phyloP scores from a whole-genome alignment of 2,797 vertebrate genomes.

The Morus bassanus region DNA sequence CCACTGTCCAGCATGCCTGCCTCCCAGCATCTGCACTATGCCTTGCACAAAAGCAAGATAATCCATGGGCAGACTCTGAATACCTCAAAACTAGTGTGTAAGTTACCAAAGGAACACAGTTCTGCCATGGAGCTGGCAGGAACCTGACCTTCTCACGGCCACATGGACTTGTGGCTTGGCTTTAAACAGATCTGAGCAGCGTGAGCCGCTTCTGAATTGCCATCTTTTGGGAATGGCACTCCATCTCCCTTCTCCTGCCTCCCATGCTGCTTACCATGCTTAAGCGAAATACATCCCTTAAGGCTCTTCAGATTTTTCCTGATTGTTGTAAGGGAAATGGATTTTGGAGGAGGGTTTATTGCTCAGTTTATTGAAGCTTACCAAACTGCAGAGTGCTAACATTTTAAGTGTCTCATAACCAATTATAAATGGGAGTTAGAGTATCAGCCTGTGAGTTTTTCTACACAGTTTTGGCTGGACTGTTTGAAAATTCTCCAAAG shows the following conservation, averaged over 20 bases:
- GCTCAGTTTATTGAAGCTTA: neutral
- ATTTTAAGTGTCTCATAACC: neutral
- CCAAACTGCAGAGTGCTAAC: neutral
- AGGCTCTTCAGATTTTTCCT: neutral
- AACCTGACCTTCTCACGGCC: neutral
- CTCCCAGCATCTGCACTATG: neutral
- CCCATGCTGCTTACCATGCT: neutral
- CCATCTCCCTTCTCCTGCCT: neutral
- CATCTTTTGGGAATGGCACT: neutral
- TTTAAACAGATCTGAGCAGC: neutral
- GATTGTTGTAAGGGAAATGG: neutral
- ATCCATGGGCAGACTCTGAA: neutral
- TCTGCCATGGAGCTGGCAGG: neutral
- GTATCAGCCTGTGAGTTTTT: neutral
- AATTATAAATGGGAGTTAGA: neutral
- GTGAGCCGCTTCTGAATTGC: neutral
- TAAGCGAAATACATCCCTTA: neutral
- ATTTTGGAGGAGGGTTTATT: neutral
- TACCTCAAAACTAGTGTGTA: neutral
- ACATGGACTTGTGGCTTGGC: neutral
- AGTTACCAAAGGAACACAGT: neutral
- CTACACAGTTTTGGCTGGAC: neutral
- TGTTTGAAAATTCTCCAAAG: neutral
- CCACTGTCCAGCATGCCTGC: neutral
- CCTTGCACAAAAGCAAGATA: neutral